Base-by-base conservation (phyloP, 92 coral and sea anemone genomes). In the Montipora capitata region DNA sequence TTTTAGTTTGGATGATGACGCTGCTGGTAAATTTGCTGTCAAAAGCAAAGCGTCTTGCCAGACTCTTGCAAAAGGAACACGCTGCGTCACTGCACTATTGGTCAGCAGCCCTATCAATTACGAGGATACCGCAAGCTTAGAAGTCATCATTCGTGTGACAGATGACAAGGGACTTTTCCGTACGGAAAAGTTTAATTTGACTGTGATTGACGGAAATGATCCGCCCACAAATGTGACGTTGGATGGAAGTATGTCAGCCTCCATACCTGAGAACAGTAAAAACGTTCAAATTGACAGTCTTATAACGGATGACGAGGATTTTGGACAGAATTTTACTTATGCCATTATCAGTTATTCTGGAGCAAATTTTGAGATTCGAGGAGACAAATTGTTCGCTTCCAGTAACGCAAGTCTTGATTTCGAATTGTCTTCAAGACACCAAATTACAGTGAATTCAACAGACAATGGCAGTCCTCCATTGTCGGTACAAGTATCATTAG, bases 291-390 rank as follows among this genome's bases (percentile, higher is more conserved):
- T 97, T 38, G 98, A 95, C 8, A 93, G 87, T 51, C 83, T 97
- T 66, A 81, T 85, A 51, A 97, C 99, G 5, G 89, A 45, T 7
- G 99, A 97, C 81, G 95, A 97, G 68, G 99, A 97, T 76, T 39
- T 14, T 10, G 91, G 92, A n/a, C 99, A 97, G 82, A 90, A 81
- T 10, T 95, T 79, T 44, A 81, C 77, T 42, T 97, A 97, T 64
- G 52, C 82, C 61, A 89, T 97, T 16, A 88, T 42, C 40, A 91
- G 82, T 52, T 88, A 89, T 74, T 87, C 84, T 0, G 93, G 80
- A 5, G 92, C 94, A 13, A 94, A 92, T 68, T 97, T 97, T 41
- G 93, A 85, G 51, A 74, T 96, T 38, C 93, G 94, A 77, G 98
- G 96, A 74, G 86, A 76, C 64, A 94, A 89, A 77, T 87, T 97